Base-by-base conservation (phyloP, 2,888 invertebrate species). In the Volucella zonaria region DNA sequence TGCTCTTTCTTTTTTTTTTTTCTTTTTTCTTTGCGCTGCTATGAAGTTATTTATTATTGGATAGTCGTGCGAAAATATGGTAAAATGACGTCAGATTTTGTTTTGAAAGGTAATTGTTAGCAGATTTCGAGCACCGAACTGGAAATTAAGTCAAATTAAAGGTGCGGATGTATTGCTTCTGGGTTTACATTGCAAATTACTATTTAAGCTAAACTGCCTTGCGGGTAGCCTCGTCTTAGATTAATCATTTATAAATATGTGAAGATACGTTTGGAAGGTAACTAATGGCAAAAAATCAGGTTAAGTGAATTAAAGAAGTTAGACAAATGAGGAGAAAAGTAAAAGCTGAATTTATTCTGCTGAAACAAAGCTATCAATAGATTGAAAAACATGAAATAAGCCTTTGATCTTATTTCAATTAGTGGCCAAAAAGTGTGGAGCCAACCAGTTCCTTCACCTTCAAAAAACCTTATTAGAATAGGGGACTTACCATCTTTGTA, bases 71-170 rank as follows among this genome's bases (percentile, higher is more conserved):
- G 14, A 64, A 49, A 73, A 54, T 38, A 42, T 45, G 61, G 8
- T 23, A 12, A 47, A 45, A 74, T 74, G 75, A 75, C 75, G 66
- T 75, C 75, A 75, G 66, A 12, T 47, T 47, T 64, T 40, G 14
- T 56, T 68, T 56, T 12, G 12, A 43, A 56, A 45, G 56, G 15
- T 56, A 56, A 56, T 45, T 68, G 45, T 45, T 15, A 23, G 31
- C 61, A 54, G 40, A 42, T 56, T 56, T 18, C 8, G 54, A n/a
- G 38, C 31, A 31, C 31, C 6, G 31, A 31, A 31, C 43, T 49
- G n/a, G 74, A 15, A 62, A 49, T 56, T 54, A 64, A 64, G 23
- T 14, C 14, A 49, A 74, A 64, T 64, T 74, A 56, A 56, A 56
- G 9, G 59, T 23, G 51, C 40, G 40, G 10, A 15, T 45, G 11